phyloP scores from a whole-genome alignment of 2,113 vertebrate genomes.

The Catharus fuscescens region DNA sequence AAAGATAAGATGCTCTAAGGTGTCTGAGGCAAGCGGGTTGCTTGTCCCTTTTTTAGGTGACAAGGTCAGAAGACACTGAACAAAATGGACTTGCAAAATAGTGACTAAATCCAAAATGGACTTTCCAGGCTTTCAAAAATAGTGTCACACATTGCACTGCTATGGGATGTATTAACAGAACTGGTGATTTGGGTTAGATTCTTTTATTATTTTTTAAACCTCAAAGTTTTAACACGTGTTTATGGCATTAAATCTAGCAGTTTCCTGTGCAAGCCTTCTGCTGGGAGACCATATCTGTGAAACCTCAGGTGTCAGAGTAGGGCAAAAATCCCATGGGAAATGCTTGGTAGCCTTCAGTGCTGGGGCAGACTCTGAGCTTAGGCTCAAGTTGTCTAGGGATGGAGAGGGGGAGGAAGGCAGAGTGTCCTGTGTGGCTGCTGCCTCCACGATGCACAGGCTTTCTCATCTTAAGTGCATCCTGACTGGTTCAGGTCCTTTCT shows the following conservation, averaged over 20 bases:
- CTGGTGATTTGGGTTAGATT: neutral
- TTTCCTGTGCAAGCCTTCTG: neutral
- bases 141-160: rapidly evolving
- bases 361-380: neutral
- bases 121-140: neutral
- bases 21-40: neutral
- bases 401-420: neutral
- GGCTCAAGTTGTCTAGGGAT: no score
- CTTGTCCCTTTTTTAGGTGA: neutral
- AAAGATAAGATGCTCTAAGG: neutral
- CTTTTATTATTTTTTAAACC: neutral
- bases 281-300: rapidly evolving
- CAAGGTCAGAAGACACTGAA: neutral
- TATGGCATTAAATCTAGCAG: neutral
- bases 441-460: neutral
- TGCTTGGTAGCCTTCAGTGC: neutral
- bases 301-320: neutral
- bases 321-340: neutral
- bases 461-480: neutral
- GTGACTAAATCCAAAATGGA: neutral
- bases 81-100: neutral
- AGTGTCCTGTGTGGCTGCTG: neutral
- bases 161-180: neutral
- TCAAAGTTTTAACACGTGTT: neutral
- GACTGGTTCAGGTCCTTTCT: neutral